phyloP scores from a whole-genome alignment of 92 coral and sea anemone species.

The Heteractis magnifica region DNA sequence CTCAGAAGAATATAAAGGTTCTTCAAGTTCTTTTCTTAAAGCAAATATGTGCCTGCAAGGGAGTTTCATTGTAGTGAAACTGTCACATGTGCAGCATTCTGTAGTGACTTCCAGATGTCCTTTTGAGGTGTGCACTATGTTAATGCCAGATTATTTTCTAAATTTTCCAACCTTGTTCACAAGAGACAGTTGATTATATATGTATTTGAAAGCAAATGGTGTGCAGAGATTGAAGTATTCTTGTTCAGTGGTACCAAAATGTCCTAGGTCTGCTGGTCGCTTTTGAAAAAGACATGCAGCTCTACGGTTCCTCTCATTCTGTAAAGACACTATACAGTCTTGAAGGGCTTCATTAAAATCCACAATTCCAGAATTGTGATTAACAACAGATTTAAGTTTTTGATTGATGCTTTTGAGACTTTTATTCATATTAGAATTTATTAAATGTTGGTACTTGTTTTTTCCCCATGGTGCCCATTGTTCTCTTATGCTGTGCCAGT shows the following conservation, averaged over 20 bases:
- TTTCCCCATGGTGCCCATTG: slow-evolving; percentile 35
- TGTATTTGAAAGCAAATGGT: slow-evolving; percentile 47
- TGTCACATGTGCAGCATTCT: slow-evolving; percentile 31
- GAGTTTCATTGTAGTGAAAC: slow-evolving; percentile 37
- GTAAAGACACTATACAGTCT: slow-evolving; percentile 37
- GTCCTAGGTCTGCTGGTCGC: slow-evolving; percentile 28
- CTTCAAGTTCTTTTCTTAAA: slow-evolving; percentile 22
- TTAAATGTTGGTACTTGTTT: slow-evolving; percentile 25
- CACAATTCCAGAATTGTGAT: slow-evolving; percentile 36
- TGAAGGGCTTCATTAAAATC: slow-evolving; percentile 43
- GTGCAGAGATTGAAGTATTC: slow-evolving; percentile 24
- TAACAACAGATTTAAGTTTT: slow-evolving; percentile 43
- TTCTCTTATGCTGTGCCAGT: slow-evolving; percentile 42
- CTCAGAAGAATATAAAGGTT: slow-evolving; percentile 3
- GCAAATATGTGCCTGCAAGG: slow-evolving; percentile 48
- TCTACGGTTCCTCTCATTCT: slow-evolving; percentile 40
- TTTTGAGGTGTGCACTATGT: not conserved
- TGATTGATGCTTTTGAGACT: slow-evolving; percentile 53
- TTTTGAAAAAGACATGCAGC: slow-evolving; percentile 45
- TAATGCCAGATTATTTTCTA: not conserved
- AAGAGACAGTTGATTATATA: slow-evolving; percentile 29
- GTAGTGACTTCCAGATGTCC: slow-evolving; percentile 5
- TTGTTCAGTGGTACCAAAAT: slow-evolving; percentile 24
- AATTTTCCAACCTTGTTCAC: slow-evolving; percentile 6
- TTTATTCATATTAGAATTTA: slow-evolving; percentile 49